Evolutionary conservation across 2,888 invertebrate species (phyloP).

Genomic region (Nemapogon koenigi): DNA sequence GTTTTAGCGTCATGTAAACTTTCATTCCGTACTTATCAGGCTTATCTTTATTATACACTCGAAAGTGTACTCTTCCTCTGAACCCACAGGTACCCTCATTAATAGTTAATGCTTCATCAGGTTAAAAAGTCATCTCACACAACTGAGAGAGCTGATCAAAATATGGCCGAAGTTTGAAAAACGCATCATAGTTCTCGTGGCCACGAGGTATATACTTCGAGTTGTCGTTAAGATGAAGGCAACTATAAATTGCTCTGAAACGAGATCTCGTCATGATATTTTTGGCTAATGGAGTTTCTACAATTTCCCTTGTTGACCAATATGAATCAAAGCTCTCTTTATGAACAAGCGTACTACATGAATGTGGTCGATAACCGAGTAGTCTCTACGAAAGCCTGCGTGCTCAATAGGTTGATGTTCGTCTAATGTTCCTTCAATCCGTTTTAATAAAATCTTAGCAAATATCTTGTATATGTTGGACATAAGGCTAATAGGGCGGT

Average conservation of each 20-base stretch:
- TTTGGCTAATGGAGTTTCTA: slow-evolving; percentile 16
- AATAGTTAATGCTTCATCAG: slow-evolving; percentile 15
- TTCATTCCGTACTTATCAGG: slow-evolving; percentile 7
- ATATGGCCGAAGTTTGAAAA: slow-evolving; percentile 16
- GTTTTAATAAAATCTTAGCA: slow-evolving; percentile 16
- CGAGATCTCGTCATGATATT: slow-evolving; percentile 16
- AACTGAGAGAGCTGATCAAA: slow-evolving; percentile 16
- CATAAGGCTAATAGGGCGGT: slow-evolving; percentile 19
- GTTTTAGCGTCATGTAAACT: slow-evolving; percentile 6
- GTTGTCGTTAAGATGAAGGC: slow-evolving; percentile 18
- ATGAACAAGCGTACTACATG: slow-evolving; percentile 13
- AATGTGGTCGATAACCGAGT: no score
- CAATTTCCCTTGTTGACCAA: slow-evolving; percentile 17
- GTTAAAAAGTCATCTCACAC: slow-evolving; percentile 14
- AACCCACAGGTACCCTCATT: slow-evolving; percentile 18
- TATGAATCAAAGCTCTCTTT: slow-evolving; percentile 18
- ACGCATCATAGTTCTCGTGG: slow-evolving; percentile 14
- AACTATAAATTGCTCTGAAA: slow-evolving; percentile 18
- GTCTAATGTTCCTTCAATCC: slow-evolving; percentile 16
- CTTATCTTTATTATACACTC: slow-evolving; percentile 17
- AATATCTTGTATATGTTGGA: slow-evolving; percentile 20
- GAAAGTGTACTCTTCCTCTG: slow-evolving; percentile 15
- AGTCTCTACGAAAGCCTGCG: slow-evolving; percentile 21
- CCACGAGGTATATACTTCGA: slow-evolving; percentile 16
- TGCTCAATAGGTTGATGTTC: slow-evolving; percentile 19